Evolutionary conservation across 2,113 vertebrate species (phyloP).

Genomic region (Phyllostomus discolor): DNA sequence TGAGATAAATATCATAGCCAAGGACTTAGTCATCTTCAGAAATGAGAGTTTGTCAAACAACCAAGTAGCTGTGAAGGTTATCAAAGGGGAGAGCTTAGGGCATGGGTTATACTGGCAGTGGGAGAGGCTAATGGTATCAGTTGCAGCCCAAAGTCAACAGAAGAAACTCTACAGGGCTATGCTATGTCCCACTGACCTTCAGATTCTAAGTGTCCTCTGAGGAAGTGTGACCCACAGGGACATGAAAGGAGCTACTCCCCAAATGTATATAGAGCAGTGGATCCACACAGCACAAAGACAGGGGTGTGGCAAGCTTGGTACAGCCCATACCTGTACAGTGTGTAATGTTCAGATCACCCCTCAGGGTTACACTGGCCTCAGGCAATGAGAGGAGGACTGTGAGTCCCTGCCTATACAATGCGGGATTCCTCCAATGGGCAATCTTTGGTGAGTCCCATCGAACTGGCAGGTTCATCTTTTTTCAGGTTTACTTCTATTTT

Average conservation of each 20-base stretch:
- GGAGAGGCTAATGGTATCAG: background rate
- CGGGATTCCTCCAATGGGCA: no score
- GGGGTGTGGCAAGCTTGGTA: background rate
- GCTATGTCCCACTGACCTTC: background rate
- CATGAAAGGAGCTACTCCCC: background rate
- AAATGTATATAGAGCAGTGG: background rate
- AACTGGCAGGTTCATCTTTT: background rate
- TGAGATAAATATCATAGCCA: no score
- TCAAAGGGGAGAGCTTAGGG: background rate
- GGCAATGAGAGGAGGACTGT: background rate
- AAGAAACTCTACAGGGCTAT: background rate
- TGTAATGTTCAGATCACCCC: background rate
- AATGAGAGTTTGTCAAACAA: background rate
- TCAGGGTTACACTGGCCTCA: background rate
- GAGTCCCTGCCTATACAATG: fast-evolving
- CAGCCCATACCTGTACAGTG: no score
- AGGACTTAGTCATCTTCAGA: background rate
- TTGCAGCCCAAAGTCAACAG: background rate
- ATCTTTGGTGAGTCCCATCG: background rate
- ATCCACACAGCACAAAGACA: background rate
- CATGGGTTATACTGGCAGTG: background rate
- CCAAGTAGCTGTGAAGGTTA: background rate
- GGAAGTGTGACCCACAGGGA: no score
- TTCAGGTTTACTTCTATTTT: background rate
- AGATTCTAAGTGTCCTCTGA: background rate